These are phyloP conservation scores for Caerostris darwini DNA, from an alignment of 1,140 invertebrate genomes.

Conservation along the genomic window DNA sequence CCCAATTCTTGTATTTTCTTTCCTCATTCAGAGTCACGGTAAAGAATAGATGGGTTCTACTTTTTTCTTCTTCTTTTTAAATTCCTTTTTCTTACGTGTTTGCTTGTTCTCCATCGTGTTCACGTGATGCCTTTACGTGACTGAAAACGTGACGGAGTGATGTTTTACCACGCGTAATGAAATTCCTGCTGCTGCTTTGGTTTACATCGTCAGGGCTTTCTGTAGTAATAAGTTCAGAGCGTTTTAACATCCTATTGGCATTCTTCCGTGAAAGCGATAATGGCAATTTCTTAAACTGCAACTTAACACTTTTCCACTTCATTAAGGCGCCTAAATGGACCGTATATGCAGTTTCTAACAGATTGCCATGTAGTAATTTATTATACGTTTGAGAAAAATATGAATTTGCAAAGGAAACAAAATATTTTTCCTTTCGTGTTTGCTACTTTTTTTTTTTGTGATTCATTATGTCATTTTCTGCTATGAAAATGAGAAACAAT, in stretches of 20 bases:
- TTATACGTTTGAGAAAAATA: too few species aligned
- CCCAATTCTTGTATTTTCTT: constrained; percentile 57
- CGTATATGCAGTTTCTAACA: not conserved
- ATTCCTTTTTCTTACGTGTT: not conserved
- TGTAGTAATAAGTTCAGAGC: not conserved
- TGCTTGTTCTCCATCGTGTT: not conserved
- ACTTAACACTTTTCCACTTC: not conserved
- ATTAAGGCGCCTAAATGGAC: not conserved
- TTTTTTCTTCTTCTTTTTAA: not conserved
- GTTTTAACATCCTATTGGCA: not conserved
- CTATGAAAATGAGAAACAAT: too few species aligned
- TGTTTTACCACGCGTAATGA: constrained; percentile 33
- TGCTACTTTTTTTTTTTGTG: too few species aligned
- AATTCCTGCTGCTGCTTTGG: not conserved
- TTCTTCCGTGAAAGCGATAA: not conserved
- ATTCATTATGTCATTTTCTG: too few species aligned
- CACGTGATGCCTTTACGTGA: not conserved
- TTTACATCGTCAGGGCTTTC: not conserved
- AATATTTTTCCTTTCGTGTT: too few species aligned
- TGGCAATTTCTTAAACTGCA: not conserved
- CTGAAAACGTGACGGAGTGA: constrained; percentile 11
- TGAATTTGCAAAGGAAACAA: too few species aligned
- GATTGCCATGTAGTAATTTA: too few species aligned
- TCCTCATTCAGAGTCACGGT: constrained; percentile 51
- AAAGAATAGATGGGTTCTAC: not conserved